Conservation (phyloP, 2,113 vertebrate species). For the Neotoma lepida region DNA sequence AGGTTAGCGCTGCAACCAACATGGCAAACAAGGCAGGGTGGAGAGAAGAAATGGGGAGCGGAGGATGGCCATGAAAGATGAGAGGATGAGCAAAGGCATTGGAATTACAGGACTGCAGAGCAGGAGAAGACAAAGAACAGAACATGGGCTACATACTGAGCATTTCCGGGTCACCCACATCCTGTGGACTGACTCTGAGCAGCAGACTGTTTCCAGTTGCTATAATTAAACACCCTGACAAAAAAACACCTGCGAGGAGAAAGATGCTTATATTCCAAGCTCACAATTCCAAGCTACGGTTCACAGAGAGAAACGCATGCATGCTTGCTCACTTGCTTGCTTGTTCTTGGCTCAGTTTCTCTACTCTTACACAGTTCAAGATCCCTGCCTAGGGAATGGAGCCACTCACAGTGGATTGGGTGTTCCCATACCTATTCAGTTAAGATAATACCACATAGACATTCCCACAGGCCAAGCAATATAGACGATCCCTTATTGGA, state of each 20-base stretch:
- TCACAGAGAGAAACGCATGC: neutral
- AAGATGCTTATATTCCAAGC: neutral
- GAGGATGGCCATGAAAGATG: neutral
- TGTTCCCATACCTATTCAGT: neutral
- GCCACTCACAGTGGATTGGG: neutral
- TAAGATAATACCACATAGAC: neutral
- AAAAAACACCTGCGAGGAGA: too few species aligned
- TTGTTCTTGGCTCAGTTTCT: neutral
- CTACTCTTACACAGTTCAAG: neutral
- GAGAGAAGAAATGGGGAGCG: neutral
- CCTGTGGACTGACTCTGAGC: neutral
- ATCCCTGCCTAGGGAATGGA: neutral
- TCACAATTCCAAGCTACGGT: neutral
- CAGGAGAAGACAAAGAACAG: neutral
- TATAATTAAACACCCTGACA: neutral
- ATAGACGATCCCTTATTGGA: neutral
- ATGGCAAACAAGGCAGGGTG: neutral
- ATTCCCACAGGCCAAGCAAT: neutral
- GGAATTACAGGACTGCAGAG: neutral
- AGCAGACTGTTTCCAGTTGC: neutral
- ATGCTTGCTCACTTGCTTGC: neutral
- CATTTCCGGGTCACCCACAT: too few species aligned
- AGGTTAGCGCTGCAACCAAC: too few species aligned
- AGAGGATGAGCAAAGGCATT: neutral
- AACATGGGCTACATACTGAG: neutral